Conservation (phyloP, 2,113 vertebrate genomes). For the Bolborhynchus lineola region DNA sequence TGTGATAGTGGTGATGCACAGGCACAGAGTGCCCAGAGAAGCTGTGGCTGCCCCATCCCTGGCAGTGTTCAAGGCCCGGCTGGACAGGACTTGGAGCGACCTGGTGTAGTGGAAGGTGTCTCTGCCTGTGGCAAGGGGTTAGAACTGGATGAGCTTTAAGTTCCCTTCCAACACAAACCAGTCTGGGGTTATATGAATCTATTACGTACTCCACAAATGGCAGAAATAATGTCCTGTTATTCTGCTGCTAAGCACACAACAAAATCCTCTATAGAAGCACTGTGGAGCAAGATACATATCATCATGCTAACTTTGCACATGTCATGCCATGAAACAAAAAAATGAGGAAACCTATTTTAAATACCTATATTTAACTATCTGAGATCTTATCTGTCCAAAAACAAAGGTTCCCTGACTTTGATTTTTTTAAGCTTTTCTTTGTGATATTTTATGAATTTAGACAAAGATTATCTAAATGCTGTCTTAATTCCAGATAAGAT, state of each 20-base stretch:
- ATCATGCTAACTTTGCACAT: background rate
- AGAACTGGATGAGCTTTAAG: background rate
- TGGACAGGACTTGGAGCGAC: too few species aligned
- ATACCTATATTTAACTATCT: background rate
- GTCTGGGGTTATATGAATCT: background rate
- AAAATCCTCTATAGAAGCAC: background rate
- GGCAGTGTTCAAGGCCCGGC: background rate
- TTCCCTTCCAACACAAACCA: background rate
- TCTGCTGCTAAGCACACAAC: background rate
- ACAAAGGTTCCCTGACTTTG: background rate
- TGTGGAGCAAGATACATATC: background rate
- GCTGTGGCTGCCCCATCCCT: background rate
- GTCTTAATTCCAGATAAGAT: background rate
- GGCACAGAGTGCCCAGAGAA: background rate
- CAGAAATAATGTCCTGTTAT: background rate
- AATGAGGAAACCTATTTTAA: background rate
- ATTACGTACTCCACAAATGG: accelerated
- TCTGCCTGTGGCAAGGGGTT: background rate
- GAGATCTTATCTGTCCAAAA: background rate
- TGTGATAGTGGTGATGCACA: background rate
- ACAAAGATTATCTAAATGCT: background rate
- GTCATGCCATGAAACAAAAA: background rate
- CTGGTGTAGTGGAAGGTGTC: background rate
- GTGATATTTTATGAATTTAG: background rate
- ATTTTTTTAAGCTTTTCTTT: background rate